A percentile compares a stretch with the other conserved stretches of the same genome.
These are phyloP conservation scores for Melozone crissalis DNA, from an alignment of 2,113 vertebrate species.

Conservation along the genomic window DNA sequence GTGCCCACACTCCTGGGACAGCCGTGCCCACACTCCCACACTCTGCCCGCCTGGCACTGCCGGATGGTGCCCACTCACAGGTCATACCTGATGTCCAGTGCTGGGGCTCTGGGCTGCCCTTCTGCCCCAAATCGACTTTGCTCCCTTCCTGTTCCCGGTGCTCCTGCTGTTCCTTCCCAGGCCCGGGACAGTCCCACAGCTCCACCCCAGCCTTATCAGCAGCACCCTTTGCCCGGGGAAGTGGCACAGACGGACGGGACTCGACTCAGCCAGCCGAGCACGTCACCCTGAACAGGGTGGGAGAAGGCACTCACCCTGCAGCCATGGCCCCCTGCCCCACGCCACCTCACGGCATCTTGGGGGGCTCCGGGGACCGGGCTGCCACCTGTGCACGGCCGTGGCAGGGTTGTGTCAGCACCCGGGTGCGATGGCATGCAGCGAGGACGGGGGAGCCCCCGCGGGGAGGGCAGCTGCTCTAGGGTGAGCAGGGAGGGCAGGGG, in stretches of 20 bases:
- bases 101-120: not conserved
- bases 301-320: not conserved
- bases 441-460: fast-evolving
- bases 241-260: not conserved
- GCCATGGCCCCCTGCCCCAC: not conserved
- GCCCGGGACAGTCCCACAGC: not conserved
- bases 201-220: constrained; percentile 34
- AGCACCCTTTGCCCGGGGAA: constrained; percentile 22
- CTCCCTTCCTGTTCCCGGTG: not conserved
- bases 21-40: not conserved
- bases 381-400: fast-evolving
- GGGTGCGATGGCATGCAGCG: fast-evolving
- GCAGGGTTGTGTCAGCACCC: not conserved
- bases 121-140: not conserved
- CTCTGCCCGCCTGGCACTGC: fast-evolving
- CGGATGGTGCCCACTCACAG: fast-evolving
- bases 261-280: fast-evolving
- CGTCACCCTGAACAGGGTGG: not conserved
- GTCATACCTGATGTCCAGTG: not conserved
- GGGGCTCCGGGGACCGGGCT: not conserved
- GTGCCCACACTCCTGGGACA: not conserved
- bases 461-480: not conserved
- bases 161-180: not conserved
- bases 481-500: not conserved
- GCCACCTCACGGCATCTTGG: fast-evolving